Conservation (phyloP, 2,888 invertebrate species). For the Theristus sp. region DNA sequence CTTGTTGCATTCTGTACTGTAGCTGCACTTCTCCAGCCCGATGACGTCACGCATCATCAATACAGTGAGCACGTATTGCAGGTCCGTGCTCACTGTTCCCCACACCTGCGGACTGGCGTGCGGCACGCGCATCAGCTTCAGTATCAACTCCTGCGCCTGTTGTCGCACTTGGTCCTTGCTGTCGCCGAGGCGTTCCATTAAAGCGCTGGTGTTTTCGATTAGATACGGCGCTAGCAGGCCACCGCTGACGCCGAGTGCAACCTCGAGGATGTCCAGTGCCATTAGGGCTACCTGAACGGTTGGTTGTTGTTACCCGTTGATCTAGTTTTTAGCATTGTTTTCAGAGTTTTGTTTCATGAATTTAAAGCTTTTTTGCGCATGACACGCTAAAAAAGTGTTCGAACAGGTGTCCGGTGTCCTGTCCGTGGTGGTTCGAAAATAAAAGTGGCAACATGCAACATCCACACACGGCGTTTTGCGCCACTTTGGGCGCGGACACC, state of each 20-base stretch:
- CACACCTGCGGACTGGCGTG: conserved; percentile 9
- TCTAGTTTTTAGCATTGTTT: neutral
- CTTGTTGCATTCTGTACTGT: too few relatives aligned
- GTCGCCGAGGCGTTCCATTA: conserved; percentile 12
- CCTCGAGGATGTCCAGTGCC: conserved; percentile 10
- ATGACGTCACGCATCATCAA: too few relatives aligned
- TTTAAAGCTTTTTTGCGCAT: too few relatives aligned
- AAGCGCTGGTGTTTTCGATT: conserved; percentile 7
- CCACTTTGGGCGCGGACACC: too few relatives aligned
- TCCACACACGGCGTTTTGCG: too few relatives aligned
- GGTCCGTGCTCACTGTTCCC: too few relatives aligned
- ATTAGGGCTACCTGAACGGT: conserved; percentile 10
- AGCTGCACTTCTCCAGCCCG: too few relatives aligned
- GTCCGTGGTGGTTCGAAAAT: too few relatives aligned
- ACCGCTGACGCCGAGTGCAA: conserved; percentile 9
- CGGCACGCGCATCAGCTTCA: conserved; percentile 6
- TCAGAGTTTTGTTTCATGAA: neutral
- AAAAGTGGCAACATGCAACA: too few relatives aligned
- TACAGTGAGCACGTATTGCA: too few relatives aligned
- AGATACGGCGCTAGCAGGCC: conserved; percentile 10
- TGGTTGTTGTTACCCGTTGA: neutral
- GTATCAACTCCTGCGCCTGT: conserved; percentile 5
- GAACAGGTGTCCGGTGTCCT: too few relatives aligned
- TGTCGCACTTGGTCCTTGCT: conserved; percentile 8
- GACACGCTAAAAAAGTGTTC: too few relatives aligned